Evolutionary conservation across 1,140 invertebrate genomes (phyloP).

Genomic region (Drosophila varians): DNA sequence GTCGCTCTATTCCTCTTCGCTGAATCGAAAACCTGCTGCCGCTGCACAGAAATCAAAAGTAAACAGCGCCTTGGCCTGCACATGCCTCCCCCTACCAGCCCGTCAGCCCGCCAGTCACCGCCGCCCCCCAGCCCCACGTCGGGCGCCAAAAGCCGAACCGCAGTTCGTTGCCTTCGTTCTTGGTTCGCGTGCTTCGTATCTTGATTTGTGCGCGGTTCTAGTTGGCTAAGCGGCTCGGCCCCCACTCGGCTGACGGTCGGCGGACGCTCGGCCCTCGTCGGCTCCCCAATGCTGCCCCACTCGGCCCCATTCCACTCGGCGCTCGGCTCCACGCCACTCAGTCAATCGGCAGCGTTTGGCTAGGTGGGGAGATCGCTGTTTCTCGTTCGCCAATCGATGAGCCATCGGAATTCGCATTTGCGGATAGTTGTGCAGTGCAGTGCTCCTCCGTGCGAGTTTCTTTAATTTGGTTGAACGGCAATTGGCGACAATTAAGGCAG

Average conservation of each 20-base stretch:
- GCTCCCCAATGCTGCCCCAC: conserved; percentile 36
- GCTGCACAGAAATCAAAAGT: conserved; percentile 81
- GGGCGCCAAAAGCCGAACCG: conserved; percentile 44
- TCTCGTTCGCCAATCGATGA: conserved; percentile 32
- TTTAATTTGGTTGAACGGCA: conserved; percentile 39
- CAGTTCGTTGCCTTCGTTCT: conserved; percentile 71
- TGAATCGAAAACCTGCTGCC: conserved; percentile 62
- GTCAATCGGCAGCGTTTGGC: conserved; percentile 38
- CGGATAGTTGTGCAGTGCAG: conserved; percentile 31
- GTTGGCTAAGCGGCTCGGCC: conserved; percentile 60
- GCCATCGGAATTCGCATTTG: conserved; percentile 49
- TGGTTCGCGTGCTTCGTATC: conserved; percentile 48
- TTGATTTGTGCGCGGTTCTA: conserved; percentile 71
- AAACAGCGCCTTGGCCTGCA: conserved; percentile 69
- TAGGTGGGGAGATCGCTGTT: conserved; percentile 42
- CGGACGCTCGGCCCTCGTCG: conserved; percentile 29
- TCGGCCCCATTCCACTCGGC: conserved; percentile 19
- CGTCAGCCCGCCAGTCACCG: background rate
- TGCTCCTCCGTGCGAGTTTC: conserved; percentile 7
- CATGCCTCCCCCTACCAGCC: conserved; percentile 6
- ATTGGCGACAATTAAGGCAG: conserved; percentile 34
- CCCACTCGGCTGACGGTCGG: conserved; percentile 8
- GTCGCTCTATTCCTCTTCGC: background rate
- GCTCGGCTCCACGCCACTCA: conserved; percentile 20
- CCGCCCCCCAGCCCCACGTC: background rate